phyloP scores from a whole-genome alignment of 2,888 invertebrate species.

The Pachycephus smyrnensis region DNA sequence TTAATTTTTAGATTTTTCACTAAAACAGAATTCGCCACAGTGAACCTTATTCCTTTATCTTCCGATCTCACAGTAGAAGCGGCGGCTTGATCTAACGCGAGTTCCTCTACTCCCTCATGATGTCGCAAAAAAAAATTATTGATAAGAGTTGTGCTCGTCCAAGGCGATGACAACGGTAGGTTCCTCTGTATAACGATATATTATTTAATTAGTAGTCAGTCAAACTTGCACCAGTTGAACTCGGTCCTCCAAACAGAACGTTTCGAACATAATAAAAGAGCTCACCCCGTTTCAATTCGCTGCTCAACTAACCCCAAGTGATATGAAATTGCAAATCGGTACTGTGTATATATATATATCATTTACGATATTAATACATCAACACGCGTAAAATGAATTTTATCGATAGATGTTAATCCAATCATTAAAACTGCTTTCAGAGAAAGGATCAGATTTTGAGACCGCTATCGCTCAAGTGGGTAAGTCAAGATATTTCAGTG shows the following conservation, averaged over 20 bases:
- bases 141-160: neutral
- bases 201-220: neutral
- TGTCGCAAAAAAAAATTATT: neutral
- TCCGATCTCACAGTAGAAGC: neutral
- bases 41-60: neutral
- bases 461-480: slow-evolving; percentile 73
- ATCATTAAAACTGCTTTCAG: slow-evolving; percentile 7
- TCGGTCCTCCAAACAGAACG: neutral
- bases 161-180: neutral
- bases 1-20: neutral
- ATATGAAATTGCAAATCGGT: neutral
- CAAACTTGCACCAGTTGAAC: neutral
- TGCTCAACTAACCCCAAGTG: neutral
- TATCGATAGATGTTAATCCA: neutral
- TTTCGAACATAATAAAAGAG: neutral
- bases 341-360: neutral
- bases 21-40: neutral
- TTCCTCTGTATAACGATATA: neutral
- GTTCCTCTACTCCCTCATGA: neutral
- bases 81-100: neutral
- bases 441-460: slow-evolving; percentile 69
- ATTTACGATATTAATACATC: neutral
- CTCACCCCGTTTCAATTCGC: neutral
- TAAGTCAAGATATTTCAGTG: slow-evolving; percentile 56
- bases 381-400: neutral